A percentile compares a stretch with the other conserved stretches of the same genome.
Evolutionary conservation across 2,113 vertebrate genomes (phyloP).

Genomic region (Muscicapa adusta): DNA sequence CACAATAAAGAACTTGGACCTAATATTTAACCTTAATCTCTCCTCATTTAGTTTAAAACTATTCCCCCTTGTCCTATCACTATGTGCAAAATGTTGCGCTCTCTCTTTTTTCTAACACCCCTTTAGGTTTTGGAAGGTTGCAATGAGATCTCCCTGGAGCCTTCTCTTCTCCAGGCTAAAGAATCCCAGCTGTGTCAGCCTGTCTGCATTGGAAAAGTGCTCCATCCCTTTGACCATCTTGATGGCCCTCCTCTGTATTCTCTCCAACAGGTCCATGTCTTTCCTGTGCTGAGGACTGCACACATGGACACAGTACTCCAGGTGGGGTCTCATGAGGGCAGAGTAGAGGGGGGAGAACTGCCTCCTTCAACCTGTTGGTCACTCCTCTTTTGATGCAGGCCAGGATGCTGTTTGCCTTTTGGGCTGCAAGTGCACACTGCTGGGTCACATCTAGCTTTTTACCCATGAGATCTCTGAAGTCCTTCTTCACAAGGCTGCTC

Average conservation of each 20-base stretch:
- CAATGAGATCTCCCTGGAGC: not conserved
- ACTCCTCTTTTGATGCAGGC: not conserved
- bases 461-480: not conserved
- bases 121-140: not conserved
- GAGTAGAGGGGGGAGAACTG: not conserved
- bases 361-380: not conserved
- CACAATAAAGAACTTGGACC: not conserved
- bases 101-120: not conserved
- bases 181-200: not conserved
- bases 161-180: not conserved
- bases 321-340: not conserved
- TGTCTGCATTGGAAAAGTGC: not conserved
- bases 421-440: not conserved
- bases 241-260: not conserved
- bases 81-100: not conserved
- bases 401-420: not conserved
- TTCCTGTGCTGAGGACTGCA: not conserved
- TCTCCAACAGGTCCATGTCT: not conserved
- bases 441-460: not conserved
- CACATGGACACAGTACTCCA: not conserved
- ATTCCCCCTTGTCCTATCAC: too few relatives aligned
- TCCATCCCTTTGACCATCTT: not conserved
- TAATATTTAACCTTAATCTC: not conserved
- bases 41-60: not conserved
- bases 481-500: not conserved